Evolutionary conservation across 37 sponge, comb jelly and placozoan genomes (phyloP), one percentile per base, ranked within the genome.

Genomic region (Petrosia ficiformis): DNA sequence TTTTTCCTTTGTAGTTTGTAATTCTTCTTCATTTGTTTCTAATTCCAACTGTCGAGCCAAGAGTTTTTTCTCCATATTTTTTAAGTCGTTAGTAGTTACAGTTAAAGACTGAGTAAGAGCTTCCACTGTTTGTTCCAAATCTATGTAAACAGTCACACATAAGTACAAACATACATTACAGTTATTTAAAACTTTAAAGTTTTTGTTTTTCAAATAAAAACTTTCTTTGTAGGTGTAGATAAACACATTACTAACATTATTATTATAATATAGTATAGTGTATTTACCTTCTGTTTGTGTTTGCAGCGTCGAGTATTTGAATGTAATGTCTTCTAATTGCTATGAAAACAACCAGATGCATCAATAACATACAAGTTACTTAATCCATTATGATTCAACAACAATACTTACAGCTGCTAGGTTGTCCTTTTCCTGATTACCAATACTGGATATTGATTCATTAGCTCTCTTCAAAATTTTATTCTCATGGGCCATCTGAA

Each of bases 201-300:
- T n/a, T n/a, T n/a, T n/a, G n/a, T n/a, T n/a, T n/a, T n/a, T n/a
- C n/a, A n/a, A n/a, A n/a, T n/a, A n/a, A n/a, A n/a, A n/a, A n/a
- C n/a, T n/a, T n/a, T n/a, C n/a, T n/a, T n/a, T n/a, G n/a, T n/a
- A n/a, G n/a, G n/a, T n/a, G n/a, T n/a, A n/a, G n/a, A n/a, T n/a
- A n/a, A n/a, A n/a, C n/a, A n/a, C n/a, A n/a, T n/a, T n/a, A n/a
- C n/a, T n/a, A n/a, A n/a, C n/a, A n/a, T n/a, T n/a, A n/a, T n/a
- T n/a, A n/a, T n/a, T n/a, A n/a, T n/a, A n/a, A n/a, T n/a, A n/a
- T n/a, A n/a, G n/a, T n/a, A n/a, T n/a, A n/a, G n/a, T n/a, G n/a
- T n/a, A n/a, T n/a, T n/a, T 43, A 88, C 89, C 79, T 63, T 71
- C 68, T 29, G 75, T 80, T 48, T 89, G 77, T 24, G 84, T 74